Evolutionary conservation across 2,113 vertebrate species (phyloP).

Genomic region (Dasyornis broadbenti): DNA sequence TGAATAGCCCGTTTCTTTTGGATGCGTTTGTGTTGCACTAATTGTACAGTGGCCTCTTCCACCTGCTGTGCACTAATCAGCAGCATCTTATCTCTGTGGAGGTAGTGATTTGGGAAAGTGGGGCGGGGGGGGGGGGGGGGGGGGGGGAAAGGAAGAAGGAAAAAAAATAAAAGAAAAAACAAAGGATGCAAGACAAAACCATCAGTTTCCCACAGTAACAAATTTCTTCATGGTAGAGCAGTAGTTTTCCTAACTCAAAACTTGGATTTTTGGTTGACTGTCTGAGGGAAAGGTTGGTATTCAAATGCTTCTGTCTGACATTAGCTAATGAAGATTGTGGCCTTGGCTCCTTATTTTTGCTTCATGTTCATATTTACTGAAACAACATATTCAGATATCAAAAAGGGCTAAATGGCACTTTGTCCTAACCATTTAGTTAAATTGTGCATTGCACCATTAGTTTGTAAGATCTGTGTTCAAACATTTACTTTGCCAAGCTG

Average conservation of each 20-base stretch:
- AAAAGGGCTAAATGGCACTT: not conserved
- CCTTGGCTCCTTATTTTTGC: not conserved
- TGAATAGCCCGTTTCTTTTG: not conserved
- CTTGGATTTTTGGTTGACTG: not conserved
- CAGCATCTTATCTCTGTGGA: not conserved
- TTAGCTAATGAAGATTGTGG: not conserved
- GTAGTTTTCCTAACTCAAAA: not conserved
- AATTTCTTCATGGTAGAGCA: not conserved
- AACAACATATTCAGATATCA: not conserved
- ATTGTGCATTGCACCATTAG: not conserved
- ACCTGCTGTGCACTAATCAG: not conserved
- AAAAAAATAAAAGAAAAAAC: too few species aligned
- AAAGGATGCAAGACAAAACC: not conserved
- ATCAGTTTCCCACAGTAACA: not conserved
- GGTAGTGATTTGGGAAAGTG: not conserved
- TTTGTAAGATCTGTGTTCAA: not conserved
- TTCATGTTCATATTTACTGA: not conserved
- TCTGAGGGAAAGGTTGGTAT: not conserved
- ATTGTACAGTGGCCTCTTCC: not conserved
- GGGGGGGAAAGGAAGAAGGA: not conserved
- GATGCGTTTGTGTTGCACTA: not conserved
- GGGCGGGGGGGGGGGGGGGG: rapidly evolving
- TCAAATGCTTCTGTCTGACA: not conserved
- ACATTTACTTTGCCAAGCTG: not conserved
- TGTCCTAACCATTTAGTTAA: not conserved